Evolutionary conservation across 2,888 invertebrate genomes (phyloP).

Genomic region (Nezara viridula): DNA sequence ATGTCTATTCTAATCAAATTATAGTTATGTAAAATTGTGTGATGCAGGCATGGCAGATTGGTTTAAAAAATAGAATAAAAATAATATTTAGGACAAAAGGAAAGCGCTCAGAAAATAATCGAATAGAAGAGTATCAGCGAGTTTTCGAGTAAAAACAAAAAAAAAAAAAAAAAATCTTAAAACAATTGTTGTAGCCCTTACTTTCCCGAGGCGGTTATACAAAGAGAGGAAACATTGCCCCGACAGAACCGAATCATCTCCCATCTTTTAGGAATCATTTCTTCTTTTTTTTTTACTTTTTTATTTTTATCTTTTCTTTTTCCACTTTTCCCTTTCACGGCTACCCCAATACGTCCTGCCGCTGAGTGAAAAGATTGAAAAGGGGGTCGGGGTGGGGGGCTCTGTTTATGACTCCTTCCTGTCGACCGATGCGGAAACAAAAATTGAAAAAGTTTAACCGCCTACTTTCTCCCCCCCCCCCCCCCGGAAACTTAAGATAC

Average conservation of each 20-base stretch:
- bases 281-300: background rate
- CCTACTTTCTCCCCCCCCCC: background rate
- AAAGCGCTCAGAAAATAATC: background rate
- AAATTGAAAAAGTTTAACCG: slow-evolving; percentile 57
- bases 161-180: background rate
- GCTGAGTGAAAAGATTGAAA: slow-evolving; percentile 35
- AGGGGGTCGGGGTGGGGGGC: background rate
- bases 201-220: background rate
- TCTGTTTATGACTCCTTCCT: slow-evolving; percentile 38
- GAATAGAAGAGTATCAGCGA: background rate
- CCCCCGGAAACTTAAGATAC: background rate
- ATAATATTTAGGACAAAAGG: background rate
- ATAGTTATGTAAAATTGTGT: too few relatives aligned
- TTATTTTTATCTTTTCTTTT: background rate
- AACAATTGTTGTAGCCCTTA: background rate
- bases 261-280: slow-evolving; percentile 8
- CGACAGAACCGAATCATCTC: background rate
- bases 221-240: background rate
- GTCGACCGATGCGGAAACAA: slow-evolving; percentile 49
- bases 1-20: too few relatives aligned
- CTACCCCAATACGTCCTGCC: slow-evolving; percentile 9
- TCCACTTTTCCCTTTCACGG: background rate
- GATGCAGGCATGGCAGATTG: too few relatives aligned
- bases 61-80: too few relatives aligned
- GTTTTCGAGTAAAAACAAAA: background rate